Base-by-base conservation (phyloP, 2,888 invertebrate genomes). In the Scaptomyza polygonia region DNA sequence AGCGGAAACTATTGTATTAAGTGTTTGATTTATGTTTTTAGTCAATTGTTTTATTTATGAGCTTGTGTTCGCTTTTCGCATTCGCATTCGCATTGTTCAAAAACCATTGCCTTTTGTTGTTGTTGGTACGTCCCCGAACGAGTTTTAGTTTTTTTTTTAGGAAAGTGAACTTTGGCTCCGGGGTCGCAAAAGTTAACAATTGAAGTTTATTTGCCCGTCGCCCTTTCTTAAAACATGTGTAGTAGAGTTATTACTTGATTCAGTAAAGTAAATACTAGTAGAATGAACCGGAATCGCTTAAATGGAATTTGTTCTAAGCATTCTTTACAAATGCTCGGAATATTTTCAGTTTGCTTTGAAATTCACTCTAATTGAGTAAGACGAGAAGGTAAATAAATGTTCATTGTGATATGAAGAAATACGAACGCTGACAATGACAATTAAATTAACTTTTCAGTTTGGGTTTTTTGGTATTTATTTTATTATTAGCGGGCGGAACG, bases 21-120 rank as follows among this genome's bases (percentile, higher is more conserved):
- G 84, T 84, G 84, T 84, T 84, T 84, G 84, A 84, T 84, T 84
- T 84, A 84, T 84, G 87, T 73, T 76, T 81, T 84, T 78, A 81
- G 81, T 84, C 83, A 84, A 84, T 84, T 86, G 83, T 88, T 88
- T 86, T 86, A 86, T 84, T 84, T 88, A 84, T 88, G 88, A 86
- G 79, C 73, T 73, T 57, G 14, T 14, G 36, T 36, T 7, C 39
- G 39, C 16, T 39, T 14, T 39, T 39, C 36, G 14, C 39, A 39
- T 39, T 39, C 36, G 14, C 39, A 39, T 39, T 39, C 39, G 61
- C 73, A 77, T 73, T 73, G 72, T 73, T 74, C 61, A 52, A 54
- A 54, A 18, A 27, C 45, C 27, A 30, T 48, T 32, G 48, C 48
- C 48, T 9, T 21, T 48, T 18, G 47, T 30, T 18, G 47, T 30